phyloP scores from a whole-genome alignment of 2,113 vertebrate genomes.

The Psittacula cyanocephala region DNA sequence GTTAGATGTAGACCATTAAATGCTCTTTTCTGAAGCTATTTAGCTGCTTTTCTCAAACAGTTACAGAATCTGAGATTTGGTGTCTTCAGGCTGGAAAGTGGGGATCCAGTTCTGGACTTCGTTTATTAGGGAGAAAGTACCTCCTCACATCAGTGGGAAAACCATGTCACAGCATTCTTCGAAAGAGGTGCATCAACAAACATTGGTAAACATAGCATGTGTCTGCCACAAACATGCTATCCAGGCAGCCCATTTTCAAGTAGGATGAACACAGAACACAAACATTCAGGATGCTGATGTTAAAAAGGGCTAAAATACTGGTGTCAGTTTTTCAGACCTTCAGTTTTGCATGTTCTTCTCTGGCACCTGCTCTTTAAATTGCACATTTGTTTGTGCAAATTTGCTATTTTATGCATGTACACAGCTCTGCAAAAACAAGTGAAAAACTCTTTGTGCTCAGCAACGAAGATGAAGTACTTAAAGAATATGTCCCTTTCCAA shows the following conservation, averaged over 20 bases:
- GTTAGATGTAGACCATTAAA: background rate
- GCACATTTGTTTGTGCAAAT: background rate
- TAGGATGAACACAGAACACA: background rate
- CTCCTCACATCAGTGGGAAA: background rate
- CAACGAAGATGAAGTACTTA: conserved; percentile 20
- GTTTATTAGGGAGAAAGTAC: background rate
- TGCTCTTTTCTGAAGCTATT: background rate
- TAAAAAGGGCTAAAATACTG: background rate
- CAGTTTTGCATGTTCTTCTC: background rate
- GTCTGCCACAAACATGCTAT: background rate
- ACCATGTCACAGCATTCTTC: background rate
- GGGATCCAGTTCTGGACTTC: background rate
- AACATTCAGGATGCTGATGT: background rate
- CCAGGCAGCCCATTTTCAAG: background rate
- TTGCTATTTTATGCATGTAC: background rate
- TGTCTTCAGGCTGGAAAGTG: background rate
- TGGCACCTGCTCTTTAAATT: background rate
- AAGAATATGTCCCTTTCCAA: conserved; percentile 21
- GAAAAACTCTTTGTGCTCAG: background rate
- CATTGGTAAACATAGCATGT: background rate
- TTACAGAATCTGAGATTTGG: background rate
- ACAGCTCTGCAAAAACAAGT: background rate
- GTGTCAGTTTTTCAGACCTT: background rate
- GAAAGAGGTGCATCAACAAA: background rate
- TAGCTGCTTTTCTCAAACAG: background rate